Percentiles rank a stretch among this genome's conserved stretches.
These are phyloP conservation scores for Lasioglossum pauxillum DNA, from an alignment of 2,888 invertebrate genomes.

Conservation along the genomic window DNA sequence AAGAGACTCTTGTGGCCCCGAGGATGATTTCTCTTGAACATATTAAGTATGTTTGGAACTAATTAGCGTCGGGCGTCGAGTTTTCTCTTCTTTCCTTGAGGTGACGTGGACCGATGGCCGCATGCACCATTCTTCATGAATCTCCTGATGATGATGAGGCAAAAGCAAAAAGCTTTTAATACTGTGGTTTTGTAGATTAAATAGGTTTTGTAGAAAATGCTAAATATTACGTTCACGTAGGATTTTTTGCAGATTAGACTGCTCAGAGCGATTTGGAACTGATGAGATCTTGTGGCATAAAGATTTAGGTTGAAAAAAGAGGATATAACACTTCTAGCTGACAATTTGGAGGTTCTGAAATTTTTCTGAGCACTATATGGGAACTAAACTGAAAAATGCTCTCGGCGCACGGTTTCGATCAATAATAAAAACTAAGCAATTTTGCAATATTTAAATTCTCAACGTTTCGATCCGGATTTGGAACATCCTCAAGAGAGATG, in stretches of 20 bases:
- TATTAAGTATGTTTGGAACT: neutral
- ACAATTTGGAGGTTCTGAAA: neutral
- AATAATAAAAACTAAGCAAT: too few species aligned
- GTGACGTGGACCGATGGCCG: too few species aligned
- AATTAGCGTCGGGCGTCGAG: neutral
- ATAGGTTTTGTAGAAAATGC: neutral
- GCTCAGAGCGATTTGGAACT: too few species aligned
- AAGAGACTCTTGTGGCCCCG: neutral
- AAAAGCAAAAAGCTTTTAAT: neutral
- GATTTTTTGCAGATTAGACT: neutral
- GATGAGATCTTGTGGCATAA: neutral
- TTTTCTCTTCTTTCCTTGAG: neutral
- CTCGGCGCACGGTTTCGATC: too few species aligned
- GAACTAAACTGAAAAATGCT: too few species aligned
- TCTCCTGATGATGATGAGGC: neutral
- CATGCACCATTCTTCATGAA: neutral
- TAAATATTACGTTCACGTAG: neutral
- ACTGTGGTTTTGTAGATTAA: neutral
- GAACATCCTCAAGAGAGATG: too few species aligned
- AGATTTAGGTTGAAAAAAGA: neutral
- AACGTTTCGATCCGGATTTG: too few species aligned
- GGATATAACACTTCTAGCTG: neutral
- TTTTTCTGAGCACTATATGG: neutral
- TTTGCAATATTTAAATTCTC: too few species aligned
- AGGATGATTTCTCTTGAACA: neutral